Conservation (phyloP, 1,140 invertebrate genomes). For the Ladona fulva region DNA sequence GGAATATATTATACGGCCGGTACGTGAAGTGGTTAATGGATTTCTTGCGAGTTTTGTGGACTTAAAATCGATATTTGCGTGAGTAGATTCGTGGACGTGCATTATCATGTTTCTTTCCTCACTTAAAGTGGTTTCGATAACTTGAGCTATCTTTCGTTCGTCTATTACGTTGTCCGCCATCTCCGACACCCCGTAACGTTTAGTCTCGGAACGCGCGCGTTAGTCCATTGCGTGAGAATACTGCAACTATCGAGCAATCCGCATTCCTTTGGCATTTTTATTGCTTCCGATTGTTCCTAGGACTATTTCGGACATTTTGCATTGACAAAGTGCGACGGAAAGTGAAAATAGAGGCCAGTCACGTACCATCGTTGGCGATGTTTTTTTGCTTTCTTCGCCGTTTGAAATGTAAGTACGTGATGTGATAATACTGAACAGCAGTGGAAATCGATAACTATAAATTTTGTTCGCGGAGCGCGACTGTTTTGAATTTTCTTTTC, state of each 20-base stretch:
- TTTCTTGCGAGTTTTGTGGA: too few relatives aligned
- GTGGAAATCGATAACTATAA: too few relatives aligned
- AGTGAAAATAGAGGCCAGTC: not conserved
- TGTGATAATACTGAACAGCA: too few relatives aligned
- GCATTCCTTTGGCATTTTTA: too few relatives aligned
- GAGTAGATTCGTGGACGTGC: not conserved
- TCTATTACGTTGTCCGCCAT: constrained; percentile 4
- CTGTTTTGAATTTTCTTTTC: too few relatives aligned
- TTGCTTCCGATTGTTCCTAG: too few relatives aligned
- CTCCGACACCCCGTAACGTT: not conserved
- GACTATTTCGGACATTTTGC: too few relatives aligned
- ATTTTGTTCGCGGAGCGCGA: too few relatives aligned
- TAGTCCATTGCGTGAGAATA: not conserved
- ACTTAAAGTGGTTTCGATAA: not conserved
- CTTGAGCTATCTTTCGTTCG: not conserved
- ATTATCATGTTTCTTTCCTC: not conserved
- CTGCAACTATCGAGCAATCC: not conserved
- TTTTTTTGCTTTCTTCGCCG: not conserved
- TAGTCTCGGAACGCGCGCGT: not conserved
- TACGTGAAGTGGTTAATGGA: not conserved
- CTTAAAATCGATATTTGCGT: too few relatives aligned
- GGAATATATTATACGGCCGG: constrained; percentile 4
- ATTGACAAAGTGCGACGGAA: too few relatives aligned
- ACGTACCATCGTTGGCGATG: not conserved
- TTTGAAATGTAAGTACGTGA: too few relatives aligned